Conservation (phyloP, 37 sponge, comb jelly and placozoan species). For the Dysidea cf. avara region DNA sequence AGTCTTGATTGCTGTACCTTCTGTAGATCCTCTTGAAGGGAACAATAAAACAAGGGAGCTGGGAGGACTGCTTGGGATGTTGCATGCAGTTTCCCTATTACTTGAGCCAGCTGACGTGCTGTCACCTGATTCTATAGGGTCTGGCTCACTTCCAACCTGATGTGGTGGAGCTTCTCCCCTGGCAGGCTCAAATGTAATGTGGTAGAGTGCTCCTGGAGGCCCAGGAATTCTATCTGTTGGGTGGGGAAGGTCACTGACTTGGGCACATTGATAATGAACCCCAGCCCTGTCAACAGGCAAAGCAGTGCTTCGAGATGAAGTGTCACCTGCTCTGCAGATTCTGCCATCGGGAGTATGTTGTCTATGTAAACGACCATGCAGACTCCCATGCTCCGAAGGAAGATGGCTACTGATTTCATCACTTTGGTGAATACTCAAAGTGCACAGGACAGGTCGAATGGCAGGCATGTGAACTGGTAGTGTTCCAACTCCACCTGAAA, state of each 20-base stretch:
- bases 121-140: too few relatives aligned
- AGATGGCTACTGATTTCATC: slow-evolving; percentile 4
- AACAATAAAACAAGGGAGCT: too few relatives aligned
- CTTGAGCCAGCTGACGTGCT: too few relatives aligned
- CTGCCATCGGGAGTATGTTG: slow-evolving; percentile 11
- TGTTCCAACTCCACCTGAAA: background rate
- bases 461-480: slow-evolving; percentile 6
- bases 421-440: slow-evolving; percentile 14
- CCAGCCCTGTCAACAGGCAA: background rate
- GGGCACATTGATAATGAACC: slow-evolving; percentile 8
- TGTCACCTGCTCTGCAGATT: slow-evolving; percentile 1
- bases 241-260: background rate
- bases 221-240: slow-evolving; percentile 26
- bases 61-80: background rate
- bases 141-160: background rate
- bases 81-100: too few relatives aligned
- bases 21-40: too few relatives aligned
- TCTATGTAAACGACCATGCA: too few relatives aligned
- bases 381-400: too few relatives aligned
- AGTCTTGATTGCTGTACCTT: background rate
- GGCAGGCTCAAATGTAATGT: too few relatives aligned
- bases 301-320: background rate
- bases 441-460: slow-evolving; percentile 21
- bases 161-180: background rate
- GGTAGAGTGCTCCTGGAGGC: too few relatives aligned